These are phyloP conservation scores for Naja naja DNA, from an alignment of 2,113 vertebrate species.

Conservation along the genomic window DNA sequence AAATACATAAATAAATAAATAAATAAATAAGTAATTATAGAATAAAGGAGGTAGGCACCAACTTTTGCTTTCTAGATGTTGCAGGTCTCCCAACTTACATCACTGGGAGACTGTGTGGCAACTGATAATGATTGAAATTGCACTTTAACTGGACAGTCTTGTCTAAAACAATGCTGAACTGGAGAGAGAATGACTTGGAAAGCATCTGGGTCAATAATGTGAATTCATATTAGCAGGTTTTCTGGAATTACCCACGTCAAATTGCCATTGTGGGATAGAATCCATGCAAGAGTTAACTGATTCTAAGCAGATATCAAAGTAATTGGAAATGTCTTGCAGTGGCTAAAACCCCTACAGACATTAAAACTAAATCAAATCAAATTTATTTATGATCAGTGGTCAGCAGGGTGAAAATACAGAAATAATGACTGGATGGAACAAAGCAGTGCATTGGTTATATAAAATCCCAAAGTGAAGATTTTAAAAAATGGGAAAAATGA, in stretches of 20 bases:
- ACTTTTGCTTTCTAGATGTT: not conserved
- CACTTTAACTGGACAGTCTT: not conserved
- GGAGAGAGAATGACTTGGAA: not conserved
- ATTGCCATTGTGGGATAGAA: not conserved
- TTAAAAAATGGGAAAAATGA: not conserved
- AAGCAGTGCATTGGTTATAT: not conserved
- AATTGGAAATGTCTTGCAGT: not conserved
- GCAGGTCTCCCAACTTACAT: not conserved
- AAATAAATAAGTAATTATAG: too few relatives aligned
- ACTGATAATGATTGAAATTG: not conserved
- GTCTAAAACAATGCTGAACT: not conserved
- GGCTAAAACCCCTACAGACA: not conserved
- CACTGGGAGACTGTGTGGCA: not conserved
- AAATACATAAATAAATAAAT: too few relatives aligned
- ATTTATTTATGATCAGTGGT: not conserved
- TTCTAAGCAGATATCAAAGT: not conserved
- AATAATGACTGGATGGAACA: not conserved
- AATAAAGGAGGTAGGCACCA: not conserved
- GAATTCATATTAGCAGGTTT: not conserved
- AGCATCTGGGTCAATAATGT: not conserved
- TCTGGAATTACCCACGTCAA: not conserved
- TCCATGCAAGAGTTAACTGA: not conserved
- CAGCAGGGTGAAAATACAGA: not conserved
- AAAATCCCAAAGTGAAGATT: not conserved
- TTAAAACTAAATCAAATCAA: not conserved